These are phyloP conservation scores for Morus bassanus DNA, from an alignment of 2,797 vertebrate genomes.

Conservation along the genomic window DNA sequence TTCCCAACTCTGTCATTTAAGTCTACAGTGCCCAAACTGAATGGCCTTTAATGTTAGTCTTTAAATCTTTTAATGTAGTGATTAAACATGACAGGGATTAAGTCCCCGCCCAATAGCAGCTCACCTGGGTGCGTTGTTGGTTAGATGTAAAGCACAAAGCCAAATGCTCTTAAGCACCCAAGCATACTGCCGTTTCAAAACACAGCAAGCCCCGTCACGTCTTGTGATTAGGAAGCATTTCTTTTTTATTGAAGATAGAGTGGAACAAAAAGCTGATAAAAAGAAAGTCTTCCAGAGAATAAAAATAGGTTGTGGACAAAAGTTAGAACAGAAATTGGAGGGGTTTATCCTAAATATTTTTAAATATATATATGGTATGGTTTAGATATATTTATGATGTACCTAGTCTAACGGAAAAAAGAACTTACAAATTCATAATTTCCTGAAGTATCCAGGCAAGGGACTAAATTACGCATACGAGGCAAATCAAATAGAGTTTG, in stretches of 20 bases:
- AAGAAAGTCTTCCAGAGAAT: not conserved
- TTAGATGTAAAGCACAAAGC: slow-evolving; percentile 23
- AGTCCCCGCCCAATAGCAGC: slow-evolving; percentile 38
- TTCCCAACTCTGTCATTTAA: not conserved
- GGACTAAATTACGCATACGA: not conserved
- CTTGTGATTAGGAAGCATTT: not conserved
- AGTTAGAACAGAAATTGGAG: not conserved
- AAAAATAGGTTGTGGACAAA: not conserved
- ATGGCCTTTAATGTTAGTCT: slow-evolving; percentile 17
- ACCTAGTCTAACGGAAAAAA: not conserved
- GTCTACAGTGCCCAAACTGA: not conserved
- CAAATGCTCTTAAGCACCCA: slow-evolving; percentile 51
- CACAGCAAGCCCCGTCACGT: not conserved
- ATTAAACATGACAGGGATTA: slow-evolving; percentile 65
- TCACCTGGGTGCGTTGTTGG: not conserved
- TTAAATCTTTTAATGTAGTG: slow-evolving; percentile 45
- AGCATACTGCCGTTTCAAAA: not conserved
- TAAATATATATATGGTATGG: not conserved
- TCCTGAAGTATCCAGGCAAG: not conserved
- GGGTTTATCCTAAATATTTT: not conserved
- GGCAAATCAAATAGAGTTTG: not conserved
- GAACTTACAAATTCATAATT: not conserved
- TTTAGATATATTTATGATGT: not conserved
- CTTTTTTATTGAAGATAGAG: not conserved
- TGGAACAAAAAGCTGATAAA: not conserved